Evolutionary conservation across 2,113 vertebrate genomes (phyloP).

Genomic region (Sinocyclocheilus maitianheensis): DNA sequence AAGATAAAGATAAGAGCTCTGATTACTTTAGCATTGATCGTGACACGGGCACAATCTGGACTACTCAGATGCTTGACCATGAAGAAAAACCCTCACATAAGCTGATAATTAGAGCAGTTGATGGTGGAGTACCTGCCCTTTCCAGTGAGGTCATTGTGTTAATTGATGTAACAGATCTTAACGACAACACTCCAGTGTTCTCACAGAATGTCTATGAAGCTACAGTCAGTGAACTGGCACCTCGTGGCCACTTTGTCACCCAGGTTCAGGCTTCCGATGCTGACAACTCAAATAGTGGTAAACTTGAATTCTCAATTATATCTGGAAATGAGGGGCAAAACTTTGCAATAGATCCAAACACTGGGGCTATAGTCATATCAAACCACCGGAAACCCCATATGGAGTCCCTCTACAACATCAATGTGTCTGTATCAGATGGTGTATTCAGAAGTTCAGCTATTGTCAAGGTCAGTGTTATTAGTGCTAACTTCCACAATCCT

Average conservation of each 20-base stretch:
- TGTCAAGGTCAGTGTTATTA: constrained; percentile 81
- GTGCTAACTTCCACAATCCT: constrained; percentile 91
- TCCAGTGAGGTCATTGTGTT: constrained; percentile 81
- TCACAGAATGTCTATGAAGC: constrained; percentile 84
- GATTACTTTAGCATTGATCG: constrained; percentile 87
- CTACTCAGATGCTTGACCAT: constrained; percentile 83
- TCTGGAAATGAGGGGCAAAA: constrained; percentile 91
- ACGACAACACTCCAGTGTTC: constrained; percentile 91
- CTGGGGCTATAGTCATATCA: constrained; percentile 84
- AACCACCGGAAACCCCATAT: constrained; percentile 82
- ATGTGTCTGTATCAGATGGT: constrained; percentile 89
- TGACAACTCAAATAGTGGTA: constrained; percentile 82
- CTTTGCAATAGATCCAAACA: constrained; percentile 85
- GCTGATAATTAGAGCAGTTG: constrained; percentile 83
- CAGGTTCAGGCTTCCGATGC: constrained; percentile 91
- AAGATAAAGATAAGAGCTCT: constrained; percentile 78
- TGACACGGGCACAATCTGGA: constrained; percentile 83
- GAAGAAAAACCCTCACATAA: constrained; percentile 82
- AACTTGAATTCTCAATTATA: constrained; percentile 87
- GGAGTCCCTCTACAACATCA: constrained; percentile 83
- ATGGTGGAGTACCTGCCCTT: constrained; percentile 89
- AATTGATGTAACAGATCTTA: constrained; percentile 87
- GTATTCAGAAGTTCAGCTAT: constrained; percentile 90
- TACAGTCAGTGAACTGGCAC: constrained; percentile 85
- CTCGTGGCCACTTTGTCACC: constrained; percentile 88